Evolutionary conservation across 2,797 vertebrate species (phyloP).

Genomic region (Spheniscus humboldti): DNA sequence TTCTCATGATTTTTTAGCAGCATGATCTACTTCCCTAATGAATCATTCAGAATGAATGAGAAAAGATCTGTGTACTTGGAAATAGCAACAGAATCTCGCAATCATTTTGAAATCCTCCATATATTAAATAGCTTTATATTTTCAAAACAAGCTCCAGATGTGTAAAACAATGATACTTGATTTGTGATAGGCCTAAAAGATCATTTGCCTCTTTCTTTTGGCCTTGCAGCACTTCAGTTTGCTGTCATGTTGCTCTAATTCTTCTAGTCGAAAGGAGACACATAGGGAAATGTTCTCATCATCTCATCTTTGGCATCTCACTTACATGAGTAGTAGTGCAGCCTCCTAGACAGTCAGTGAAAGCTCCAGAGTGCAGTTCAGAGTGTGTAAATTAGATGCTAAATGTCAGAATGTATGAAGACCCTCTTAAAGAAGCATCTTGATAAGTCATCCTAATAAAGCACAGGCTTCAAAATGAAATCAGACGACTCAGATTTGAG

Average conservation of each 20-base stretch:
- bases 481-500: not conserved
- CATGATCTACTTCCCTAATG: constrained; percentile 39
- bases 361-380: not conserved
- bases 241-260: not conserved
- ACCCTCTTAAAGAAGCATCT: not conserved
- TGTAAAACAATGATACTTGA: not conserved
- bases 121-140: not conserved
- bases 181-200: not conserved
- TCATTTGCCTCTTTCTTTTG: not conserved
- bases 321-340: not conserved
- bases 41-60: constrained; percentile 16
- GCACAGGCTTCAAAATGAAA: not conserved
- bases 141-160: constrained; percentile 33
- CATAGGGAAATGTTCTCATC: not conserved
- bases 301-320: not conserved
- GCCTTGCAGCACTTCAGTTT: not conserved
- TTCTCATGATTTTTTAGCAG: constrained; percentile 31
- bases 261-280: not conserved
- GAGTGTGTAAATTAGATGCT: not conserved
- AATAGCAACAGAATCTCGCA: not conserved
- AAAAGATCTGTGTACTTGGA: not conserved
- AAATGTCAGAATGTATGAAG: not conserved
- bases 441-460: not conserved
- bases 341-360: not conserved
- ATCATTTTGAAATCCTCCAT: not conserved